Base-by-base conservation (phyloP, 1,140 invertebrate species). In the Drosophila insularis region DNA sequence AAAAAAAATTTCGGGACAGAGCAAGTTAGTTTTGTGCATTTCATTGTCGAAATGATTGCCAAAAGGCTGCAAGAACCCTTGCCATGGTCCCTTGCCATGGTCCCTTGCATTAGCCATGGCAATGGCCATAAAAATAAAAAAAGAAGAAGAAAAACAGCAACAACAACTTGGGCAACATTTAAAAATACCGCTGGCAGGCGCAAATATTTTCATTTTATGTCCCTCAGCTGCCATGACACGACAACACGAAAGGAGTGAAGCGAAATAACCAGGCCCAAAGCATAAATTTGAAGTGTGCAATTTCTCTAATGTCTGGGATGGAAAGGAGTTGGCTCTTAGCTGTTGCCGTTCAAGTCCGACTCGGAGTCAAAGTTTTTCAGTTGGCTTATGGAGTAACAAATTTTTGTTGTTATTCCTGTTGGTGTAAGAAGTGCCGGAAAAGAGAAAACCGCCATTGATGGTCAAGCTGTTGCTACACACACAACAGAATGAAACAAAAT, bases 271-370 rank as follows among this genome's bases (percentile, higher is more conserved):
- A 32, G 10, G 10, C 14, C 17, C 58, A 54, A 27, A 40, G n/a
- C 75, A 78, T 78, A 78, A 78, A 68, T 78, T 54, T 63, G n/a
- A 78, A 64, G 60, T 72, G 74, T 77, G 56, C 74, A 63, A 60
- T 67, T 78, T 63, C 64, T 78, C 75, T 69, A 73, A 79, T 64
- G 53, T 64, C 37, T 31, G 53, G 55, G 62, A 19, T 13, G n/a
- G 46, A 19, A 31, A 27, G 37, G 17, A 60, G 21, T 21, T 6
- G 37, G 2, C 27, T 27, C 27, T 27, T 27, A 5, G 27, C 27
- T 27, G 4, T 27, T 27, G 27, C 27, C 4, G 27, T 27, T 27
- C 2, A 27, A 27, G 27, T 27, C 27, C 27, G 5, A 21, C 2
- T 21, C 1, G 17, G 10, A 50, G 17, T 50, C 8, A 6, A 6